Percentiles rank a stretch among this genome's conserved stretches.
Evolutionary conservation across 2,797 vertebrate genomes (phyloP).

Genomic region (Acanthurus lineatus): DNA sequence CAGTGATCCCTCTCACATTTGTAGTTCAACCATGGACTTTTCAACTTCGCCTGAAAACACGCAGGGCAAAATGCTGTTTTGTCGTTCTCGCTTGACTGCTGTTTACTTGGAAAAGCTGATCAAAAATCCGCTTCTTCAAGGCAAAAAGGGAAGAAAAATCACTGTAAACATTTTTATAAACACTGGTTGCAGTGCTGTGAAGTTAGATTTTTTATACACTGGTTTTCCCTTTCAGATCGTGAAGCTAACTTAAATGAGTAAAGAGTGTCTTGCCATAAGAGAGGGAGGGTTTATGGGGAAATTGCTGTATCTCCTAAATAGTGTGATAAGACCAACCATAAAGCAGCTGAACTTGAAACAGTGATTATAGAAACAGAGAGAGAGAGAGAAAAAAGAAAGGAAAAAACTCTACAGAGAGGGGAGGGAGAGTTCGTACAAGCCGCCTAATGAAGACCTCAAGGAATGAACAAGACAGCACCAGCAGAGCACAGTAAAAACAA

Average conservation of each 20-base stretch:
- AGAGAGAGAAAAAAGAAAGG: slow-evolving; percentile 2
- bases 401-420: slow-evolving; percentile 23
- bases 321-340: slow-evolving; percentile 10
- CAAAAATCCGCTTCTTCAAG: slow-evolving; percentile 35
- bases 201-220: slow-evolving; percentile 65
- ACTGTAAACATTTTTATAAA: slow-evolving; percentile 67
- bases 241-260: slow-evolving; percentile 36
- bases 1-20: slow-evolving; percentile 47
- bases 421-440: slow-evolving; percentile 47
- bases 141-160: slow-evolving; percentile 53
- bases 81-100: slow-evolving; percentile 55
- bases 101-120: slow-evolving; percentile 48
- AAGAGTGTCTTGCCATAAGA: slow-evolving; percentile 12
- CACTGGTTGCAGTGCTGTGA: slow-evolving; percentile 48
- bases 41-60: slow-evolving; percentile 33
- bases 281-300: slow-evolving; percentile 21
- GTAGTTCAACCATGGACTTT: slow-evolving; percentile 56
- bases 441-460: slow-evolving; percentile 74
- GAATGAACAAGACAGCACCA: slow-evolving; percentile 70
- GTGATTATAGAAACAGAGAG: slow-evolving; percentile 36
- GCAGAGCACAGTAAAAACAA: slow-evolving; percentile 65
- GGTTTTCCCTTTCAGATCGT: slow-evolving; percentile 49
- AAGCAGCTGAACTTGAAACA: slow-evolving; percentile 47
- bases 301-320: slow-evolving; percentile 45
- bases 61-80: slow-evolving; percentile 52